Percentiles rank a stretch among this genome's conserved stretches.
Conservation (phyloP, 2,797 vertebrate genomes). For the Distichodus sexfasciatus region DNA sequence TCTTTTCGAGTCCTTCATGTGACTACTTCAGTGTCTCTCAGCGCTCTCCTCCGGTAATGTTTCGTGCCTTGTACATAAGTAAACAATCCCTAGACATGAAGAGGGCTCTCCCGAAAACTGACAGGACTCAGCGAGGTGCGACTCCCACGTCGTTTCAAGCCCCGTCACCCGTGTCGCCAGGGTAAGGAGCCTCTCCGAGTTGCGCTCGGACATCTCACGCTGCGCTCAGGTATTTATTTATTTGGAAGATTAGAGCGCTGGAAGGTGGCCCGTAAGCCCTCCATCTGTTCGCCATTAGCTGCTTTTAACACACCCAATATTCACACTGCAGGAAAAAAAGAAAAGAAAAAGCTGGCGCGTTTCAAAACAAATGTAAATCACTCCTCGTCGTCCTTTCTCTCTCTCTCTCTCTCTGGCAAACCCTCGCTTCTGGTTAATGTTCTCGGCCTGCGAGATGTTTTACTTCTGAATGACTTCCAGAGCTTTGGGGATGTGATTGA, state of each 20-base stretch:
- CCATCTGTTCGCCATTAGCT: slow-evolving; percentile 76
- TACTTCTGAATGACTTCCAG: slow-evolving; percentile 34
- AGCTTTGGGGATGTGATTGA: slow-evolving; percentile 23
- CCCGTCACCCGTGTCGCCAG: neutral
- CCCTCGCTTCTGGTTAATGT: slow-evolving; percentile 25
- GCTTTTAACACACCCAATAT: slow-evolving; percentile 55
- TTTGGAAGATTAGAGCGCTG: slow-evolving; percentile 64
- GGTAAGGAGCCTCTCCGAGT: slow-evolving; percentile 48
- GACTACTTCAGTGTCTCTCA: too few relatives aligned
- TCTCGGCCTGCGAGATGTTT: slow-evolving; percentile 30
- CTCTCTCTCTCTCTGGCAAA: slow-evolving; percentile 9
- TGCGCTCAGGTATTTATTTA: slow-evolving; percentile 68
- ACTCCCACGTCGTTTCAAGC: neutral
- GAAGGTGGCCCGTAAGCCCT: slow-evolving; percentile 62
- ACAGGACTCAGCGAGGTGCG: neutral
- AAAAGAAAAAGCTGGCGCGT: slow-evolving; percentile 60
- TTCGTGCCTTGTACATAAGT: too few relatives aligned
- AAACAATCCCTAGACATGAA: too few relatives aligned
- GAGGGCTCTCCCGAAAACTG: slow-evolving; percentile 3
- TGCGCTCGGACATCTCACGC: slow-evolving; percentile 60
- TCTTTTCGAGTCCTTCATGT: too few relatives aligned
- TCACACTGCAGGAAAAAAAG: slow-evolving; percentile 58
- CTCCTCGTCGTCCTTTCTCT: slow-evolving; percentile 38
- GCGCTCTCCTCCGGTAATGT: too few relatives aligned
- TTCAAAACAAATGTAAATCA: slow-evolving; percentile 54